These are phyloP conservation scores for Notodromas monacha DNA, from an alignment of 2,888 invertebrate genomes.

Conservation along the genomic window DNA sequence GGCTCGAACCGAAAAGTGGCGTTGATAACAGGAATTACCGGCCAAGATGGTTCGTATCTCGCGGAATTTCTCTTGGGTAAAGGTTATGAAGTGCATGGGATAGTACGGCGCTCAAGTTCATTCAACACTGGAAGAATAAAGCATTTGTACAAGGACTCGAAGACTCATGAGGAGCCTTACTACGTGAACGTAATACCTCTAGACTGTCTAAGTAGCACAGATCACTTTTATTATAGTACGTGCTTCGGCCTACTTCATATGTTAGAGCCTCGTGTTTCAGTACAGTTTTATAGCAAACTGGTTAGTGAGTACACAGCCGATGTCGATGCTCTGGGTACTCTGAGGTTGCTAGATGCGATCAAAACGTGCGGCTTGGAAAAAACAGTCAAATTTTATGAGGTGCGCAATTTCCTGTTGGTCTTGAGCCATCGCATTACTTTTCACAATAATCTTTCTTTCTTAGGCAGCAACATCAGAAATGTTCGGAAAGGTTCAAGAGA, in stretches of 20 bases:
- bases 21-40: neutral
- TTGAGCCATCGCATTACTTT: too few relatives aligned
- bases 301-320: conserved; percentile 85
- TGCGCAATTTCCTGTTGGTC: neutral
- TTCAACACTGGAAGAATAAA: conserved; percentile 89
- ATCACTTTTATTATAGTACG: too few relatives aligned
- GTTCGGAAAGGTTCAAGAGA: conserved; percentile 67
- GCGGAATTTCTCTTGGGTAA: conserved; percentile 70
- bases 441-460: too few relatives aligned
- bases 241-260: too few relatives aligned
- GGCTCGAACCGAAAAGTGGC: neutral
- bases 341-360: conserved; percentile 64
- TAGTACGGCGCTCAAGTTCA: conserved; percentile 66
- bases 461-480: conserved; percentile 83
- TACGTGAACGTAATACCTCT: conserved; percentile 98
- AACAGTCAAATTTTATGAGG: conserved; percentile 46
- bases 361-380: conserved; percentile 52
- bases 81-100: conserved; percentile 80
- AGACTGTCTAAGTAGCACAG: conserved; percentile 60
- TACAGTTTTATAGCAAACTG: too few relatives aligned
- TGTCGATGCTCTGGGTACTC: conserved; percentile 76
- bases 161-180: conserved; percentile 59
- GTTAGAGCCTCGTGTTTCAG: too few relatives aligned
- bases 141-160: conserved; percentile 69
- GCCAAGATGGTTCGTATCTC: conserved; percentile 81